Evolutionary conservation across 1,140 invertebrate genomes (phyloP).

Genomic region (Dendroctonus ponderosae): DNA sequence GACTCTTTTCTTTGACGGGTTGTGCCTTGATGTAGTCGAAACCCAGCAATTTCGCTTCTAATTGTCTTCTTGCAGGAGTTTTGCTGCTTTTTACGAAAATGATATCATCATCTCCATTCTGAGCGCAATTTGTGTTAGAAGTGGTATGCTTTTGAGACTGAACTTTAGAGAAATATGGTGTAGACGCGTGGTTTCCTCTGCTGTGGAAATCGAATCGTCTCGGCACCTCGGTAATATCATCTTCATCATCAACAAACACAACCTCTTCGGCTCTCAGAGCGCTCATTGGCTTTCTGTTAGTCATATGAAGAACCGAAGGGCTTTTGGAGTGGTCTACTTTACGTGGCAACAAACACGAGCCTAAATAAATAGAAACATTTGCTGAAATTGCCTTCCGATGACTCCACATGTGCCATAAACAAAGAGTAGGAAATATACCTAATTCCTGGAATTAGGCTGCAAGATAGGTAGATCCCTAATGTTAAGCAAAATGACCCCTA

Average conservation of each 20-base stretch:
- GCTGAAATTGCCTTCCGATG: not conserved
- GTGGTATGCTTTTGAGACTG: not conserved
- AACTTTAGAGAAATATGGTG: not conserved
- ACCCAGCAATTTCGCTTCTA: slow-evolving; percentile 27
- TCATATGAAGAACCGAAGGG: not conserved
- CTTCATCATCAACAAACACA: slow-evolving; percentile 12
- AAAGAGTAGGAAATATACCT: not conserved
- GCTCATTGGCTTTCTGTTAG: slow-evolving; percentile 6
- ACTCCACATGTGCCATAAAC: slow-evolving; percentile 3
- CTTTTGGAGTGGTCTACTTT: not conserved
- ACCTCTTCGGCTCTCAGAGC: slow-evolving; percentile 8
- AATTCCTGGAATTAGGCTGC: not conserved
- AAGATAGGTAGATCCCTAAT: too few species aligned
- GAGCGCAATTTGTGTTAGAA: slow-evolving; percentile 10
- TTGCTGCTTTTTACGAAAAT: slow-evolving; percentile 36
- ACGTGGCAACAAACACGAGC: not conserved
- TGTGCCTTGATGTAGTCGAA: slow-evolving; percentile 37
- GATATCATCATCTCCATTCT: slow-evolving; percentile 40
- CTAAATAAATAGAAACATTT: too few species aligned
- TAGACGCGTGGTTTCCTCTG: slow-evolving; percentile 4
- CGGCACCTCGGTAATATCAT: slow-evolving; percentile 5
- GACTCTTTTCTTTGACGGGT: slow-evolving; percentile 7
- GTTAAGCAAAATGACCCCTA: too few species aligned
- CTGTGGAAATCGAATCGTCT: not conserved
- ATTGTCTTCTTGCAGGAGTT: slow-evolving; percentile 28